These are phyloP conservation scores for Platalea minor DNA, from an alignment of 2,797 vertebrate species.

Conservation along the genomic window DNA sequence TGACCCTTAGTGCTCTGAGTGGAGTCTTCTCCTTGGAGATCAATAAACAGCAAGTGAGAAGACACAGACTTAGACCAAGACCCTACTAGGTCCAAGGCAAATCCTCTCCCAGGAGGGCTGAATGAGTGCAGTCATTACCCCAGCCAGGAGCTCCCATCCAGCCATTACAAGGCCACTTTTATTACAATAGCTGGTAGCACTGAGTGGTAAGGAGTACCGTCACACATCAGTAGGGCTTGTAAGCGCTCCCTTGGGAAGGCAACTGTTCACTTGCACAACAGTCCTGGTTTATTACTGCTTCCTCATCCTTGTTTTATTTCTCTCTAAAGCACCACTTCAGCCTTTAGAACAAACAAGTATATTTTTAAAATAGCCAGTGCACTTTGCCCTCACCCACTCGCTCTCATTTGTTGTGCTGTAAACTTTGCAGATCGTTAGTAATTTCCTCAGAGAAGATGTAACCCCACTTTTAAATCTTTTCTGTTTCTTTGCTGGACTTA, in stretches of 20 bases:
- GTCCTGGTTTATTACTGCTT: slow-evolving; percentile 26
- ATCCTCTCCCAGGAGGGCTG: background rate
- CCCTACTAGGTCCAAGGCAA: background rate
- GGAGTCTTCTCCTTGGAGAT: background rate
- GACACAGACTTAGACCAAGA: background rate
- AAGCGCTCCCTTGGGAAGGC: slow-evolving; percentile 15
- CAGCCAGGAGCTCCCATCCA: background rate
- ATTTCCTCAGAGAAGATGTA: background rate
- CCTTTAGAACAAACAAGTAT: slow-evolving; percentile 24
- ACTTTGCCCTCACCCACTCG: background rate
- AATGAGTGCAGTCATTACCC: background rate
- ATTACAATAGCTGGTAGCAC: background rate
- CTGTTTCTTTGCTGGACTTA: background rate
- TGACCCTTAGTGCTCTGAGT: background rate
- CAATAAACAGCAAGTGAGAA: background rate
- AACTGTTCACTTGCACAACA: background rate
- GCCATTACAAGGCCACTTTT: background rate
- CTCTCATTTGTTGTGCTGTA: background rate
- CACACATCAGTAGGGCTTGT: background rate
- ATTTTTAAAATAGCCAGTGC: background rate
- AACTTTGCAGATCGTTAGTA: background rate
- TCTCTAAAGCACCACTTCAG: slow-evolving; percentile 31
- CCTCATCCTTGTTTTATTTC: slow-evolving; percentile 29
- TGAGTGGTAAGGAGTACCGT: background rate
- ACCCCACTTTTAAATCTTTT: background rate